Percentiles rank a stretch among this genome's conserved stretches.
phyloP scores from a whole-genome alignment of 2,888 invertebrate genomes.

The Seira ritae region DNA sequence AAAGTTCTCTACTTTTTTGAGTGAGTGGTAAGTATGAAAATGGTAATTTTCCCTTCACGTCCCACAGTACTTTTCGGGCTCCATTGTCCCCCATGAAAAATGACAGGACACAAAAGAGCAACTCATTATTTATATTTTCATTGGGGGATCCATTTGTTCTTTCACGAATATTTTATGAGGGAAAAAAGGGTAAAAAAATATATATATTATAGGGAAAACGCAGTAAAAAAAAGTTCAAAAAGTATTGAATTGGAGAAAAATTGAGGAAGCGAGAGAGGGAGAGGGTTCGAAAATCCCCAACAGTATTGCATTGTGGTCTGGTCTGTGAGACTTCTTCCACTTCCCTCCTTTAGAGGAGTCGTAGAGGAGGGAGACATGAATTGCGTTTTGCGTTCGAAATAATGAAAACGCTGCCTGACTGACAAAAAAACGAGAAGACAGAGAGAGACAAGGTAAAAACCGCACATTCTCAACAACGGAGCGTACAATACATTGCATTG shows the following conservation, averaged over 20 bases:
- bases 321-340: background rate
- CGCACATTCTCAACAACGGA: no score
- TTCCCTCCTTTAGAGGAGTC: background rate
- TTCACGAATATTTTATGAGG: slow-evolving; percentile 5
- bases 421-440: slow-evolving; percentile 58
- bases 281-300: no score
- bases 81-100: background rate
- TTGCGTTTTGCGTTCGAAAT: slow-evolving; percentile 46
- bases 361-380: slow-evolving; percentile 37
- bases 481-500: no score
- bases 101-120: background rate
- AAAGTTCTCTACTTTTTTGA: no score
- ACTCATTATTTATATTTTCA: background rate
- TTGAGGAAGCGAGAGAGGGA: no score
- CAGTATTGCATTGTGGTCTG: background rate
- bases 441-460: slow-evolving; percentile 25
- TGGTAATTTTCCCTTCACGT: background rate
- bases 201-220: background rate
- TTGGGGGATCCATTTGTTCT: background rate
- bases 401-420: slow-evolving; percentile 55
- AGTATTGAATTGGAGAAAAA: no score
- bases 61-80: background rate
- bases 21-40: no score
- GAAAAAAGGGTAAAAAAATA: background rate
- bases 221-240: no score